A percentile compares a stretch with the other conserved stretches of the same genome.
These are phyloP conservation scores for Tricholauxania praeusta DNA, from an alignment of 2,888 invertebrate species.

Conservation along the genomic window DNA sequence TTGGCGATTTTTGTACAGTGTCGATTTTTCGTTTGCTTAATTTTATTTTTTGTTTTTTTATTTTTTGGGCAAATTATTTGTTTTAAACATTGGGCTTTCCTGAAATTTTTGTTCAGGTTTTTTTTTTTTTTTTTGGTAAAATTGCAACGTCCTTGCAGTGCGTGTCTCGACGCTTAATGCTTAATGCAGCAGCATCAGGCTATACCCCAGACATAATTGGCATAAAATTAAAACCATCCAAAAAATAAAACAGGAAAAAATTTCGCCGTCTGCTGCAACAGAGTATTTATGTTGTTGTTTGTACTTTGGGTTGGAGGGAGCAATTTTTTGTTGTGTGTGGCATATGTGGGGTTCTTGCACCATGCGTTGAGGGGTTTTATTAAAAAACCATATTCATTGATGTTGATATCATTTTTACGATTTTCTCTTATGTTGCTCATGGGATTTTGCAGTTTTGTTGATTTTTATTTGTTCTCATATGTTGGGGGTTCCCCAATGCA, in stretches of 20 bases:
- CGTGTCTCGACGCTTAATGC: slow-evolving; percentile 11
- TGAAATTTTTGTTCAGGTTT: background rate
- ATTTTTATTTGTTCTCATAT: background rate
- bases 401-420: slow-evolving; percentile 8
- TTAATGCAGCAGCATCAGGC: background rate
- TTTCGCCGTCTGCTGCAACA: background rate
- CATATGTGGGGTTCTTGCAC: background rate
- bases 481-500: slow-evolving; percentile 6
- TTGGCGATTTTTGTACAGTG: background rate
- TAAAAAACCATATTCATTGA: slow-evolving; percentile 7
- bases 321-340: background rate
- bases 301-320: background rate
- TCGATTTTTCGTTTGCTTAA: slow-evolving; percentile 9
- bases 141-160: slow-evolving; percentile 3
- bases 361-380: background rate
- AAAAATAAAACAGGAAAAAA: background rate
- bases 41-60: too few relatives aligned
- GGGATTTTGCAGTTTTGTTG: background rate
- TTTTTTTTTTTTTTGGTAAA: background rate
- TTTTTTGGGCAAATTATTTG: background rate
- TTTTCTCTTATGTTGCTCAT: background rate
- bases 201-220: slow-evolving; percentile 1
- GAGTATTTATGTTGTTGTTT: background rate
- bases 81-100: background rate
- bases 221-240: slow-evolving; percentile 15